Base-by-base conservation (phyloP, 2,888 invertebrate genomes). In the Pomacea canaliculata region DNA sequence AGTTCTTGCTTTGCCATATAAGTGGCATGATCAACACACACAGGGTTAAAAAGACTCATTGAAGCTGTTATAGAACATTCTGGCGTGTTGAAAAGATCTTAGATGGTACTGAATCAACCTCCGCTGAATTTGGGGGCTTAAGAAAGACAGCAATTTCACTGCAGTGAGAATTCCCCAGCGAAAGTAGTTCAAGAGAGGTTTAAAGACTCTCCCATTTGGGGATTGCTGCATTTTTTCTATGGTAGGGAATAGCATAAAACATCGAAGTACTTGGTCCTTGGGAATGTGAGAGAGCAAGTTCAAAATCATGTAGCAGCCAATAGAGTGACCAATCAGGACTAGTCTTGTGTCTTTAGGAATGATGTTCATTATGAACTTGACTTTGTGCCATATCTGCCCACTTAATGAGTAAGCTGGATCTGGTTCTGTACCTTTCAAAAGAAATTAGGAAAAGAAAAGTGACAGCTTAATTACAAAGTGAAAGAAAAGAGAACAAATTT, bases 281-380 rank as follows among this genome's bases (percentile, higher is more conserved):
- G 87, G 81, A 48, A 91, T 83, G 37, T 84, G 91, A 82, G 94
- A 93, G 51, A 96, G 87, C 71, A 96, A 89, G 87, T 96, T 94
- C 76, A 96, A 88, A 80, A 94, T 93, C 86, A 97, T 94, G 93
- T 96, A 96, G 73, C 95, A 93, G 7, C 98, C 98, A 86, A 97
- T 96, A 0, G 97, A 97, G 92, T 98, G 97, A 3, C 96, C 97
- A 83, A 97, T 93, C 63, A 97, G 91, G 90, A 96, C 94, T 65
- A 98, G 81, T 48, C 80, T 83, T 19, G 94, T 93, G 86, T 94
- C 92, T 80, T 92, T 90, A 75, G 96, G 95, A 81, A 97, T 92
- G 88, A 94, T 94, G 83, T 94, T 93, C 83, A 93, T 92, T 76
- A 97, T 94, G 87, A 97, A 95, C 76, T 93, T 93, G 70, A 95